Evolutionary conservation across 2,888 invertebrate genomes (phyloP).

Genomic region (Lochmaea capreae): DNA sequence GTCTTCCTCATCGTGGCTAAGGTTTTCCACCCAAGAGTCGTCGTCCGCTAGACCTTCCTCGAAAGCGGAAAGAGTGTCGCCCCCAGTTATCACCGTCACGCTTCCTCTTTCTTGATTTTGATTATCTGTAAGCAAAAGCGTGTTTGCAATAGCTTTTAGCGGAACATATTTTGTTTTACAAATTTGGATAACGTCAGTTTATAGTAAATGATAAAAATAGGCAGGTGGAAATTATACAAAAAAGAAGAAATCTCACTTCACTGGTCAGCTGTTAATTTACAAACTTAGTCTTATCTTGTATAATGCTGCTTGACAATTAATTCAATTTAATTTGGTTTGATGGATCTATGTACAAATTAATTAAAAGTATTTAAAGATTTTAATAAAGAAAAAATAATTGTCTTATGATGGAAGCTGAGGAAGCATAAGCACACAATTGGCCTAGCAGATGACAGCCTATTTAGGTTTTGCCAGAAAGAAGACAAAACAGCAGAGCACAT

Average conservation of each 20-base stretch:
- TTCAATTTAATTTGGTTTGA: no score
- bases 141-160: conserved; percentile 38
- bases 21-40: conserved; percentile 92
- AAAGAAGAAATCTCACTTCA: conserved; percentile 17
- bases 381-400: no score
- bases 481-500: no score
- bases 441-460: no score
- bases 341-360: no score
- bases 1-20: conserved; percentile 81
- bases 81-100: conserved; percentile 78
- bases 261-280: conserved; percentile 10
- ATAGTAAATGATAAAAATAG: not conserved
- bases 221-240: not conserved
- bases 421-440: no score
- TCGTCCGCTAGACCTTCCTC: conserved; percentile 91
- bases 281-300: no score
- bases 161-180: conserved; percentile 12
- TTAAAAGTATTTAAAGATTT: no score
- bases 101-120: conserved; percentile 63
- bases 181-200: not conserved
- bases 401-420: no score
- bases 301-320: not conserved
- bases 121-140: conserved; percentile 55
- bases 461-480: no score
- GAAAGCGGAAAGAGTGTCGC: conserved; percentile 78